A percentile compares a stretch with the other conserved stretches of the same genome.
Evolutionary conservation across 37 sponge, comb jelly and placozoan species (phyloP).

Genomic region (Axinella damicornis): DNA sequence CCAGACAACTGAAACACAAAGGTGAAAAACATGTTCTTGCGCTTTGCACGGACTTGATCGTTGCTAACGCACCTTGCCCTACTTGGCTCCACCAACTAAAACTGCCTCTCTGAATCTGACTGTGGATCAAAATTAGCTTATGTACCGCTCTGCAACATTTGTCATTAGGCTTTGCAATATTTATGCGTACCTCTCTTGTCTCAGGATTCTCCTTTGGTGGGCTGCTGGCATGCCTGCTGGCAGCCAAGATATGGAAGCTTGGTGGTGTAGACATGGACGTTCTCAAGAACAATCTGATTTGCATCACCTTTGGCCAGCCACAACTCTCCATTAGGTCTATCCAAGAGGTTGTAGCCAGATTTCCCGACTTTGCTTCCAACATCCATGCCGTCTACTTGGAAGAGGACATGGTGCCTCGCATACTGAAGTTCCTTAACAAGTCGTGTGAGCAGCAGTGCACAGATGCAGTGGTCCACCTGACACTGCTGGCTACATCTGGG

Average conservation of each 20-base stretch:
- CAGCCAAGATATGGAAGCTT: constrained; percentile 5
- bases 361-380: neutral
- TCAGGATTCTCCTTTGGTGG: no score
- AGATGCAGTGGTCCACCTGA: neutral
- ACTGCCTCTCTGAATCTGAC: no score
- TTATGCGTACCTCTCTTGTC: no score
- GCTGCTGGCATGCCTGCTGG: constrained; percentile 23
- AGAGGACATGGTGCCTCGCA: constrained; percentile 3
- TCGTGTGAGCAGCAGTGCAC: neutral
- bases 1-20: no score
- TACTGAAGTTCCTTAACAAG: neutral
- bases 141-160: no score
- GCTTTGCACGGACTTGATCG: no score
- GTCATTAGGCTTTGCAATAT: no score
- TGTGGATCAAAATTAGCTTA: no score
- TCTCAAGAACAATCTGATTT: neutral
- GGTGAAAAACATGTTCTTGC: no score
- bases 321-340: neutral
- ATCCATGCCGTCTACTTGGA: constrained; percentile 11
- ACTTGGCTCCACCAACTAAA: no score
- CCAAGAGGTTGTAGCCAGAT: neutral
- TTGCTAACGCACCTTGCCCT: no score
- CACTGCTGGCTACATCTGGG: no score
- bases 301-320: constrained; percentile 34
- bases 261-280: neutral